These are phyloP conservation scores for Leuciscus waleckii DNA, from an alignment of 2,797 vertebrate genomes.

Conservation along the genomic window DNA sequence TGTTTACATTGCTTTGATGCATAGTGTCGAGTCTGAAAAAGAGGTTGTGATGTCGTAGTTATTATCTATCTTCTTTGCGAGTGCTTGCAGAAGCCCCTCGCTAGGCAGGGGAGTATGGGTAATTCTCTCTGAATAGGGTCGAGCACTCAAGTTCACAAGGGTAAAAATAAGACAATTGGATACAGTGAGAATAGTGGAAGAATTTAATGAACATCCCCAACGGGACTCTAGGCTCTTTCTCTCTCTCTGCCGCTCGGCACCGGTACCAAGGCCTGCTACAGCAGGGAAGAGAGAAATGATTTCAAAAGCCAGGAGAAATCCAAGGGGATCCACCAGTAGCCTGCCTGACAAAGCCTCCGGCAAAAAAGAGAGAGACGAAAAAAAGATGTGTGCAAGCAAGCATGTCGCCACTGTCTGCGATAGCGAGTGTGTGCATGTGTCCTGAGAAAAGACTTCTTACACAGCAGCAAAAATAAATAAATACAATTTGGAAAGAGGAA, in stretches of 20 bases:
- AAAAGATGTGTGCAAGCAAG: constrained; percentile 61
- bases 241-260: constrained; percentile 29
- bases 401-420: constrained; percentile 46
- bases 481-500: background rate
- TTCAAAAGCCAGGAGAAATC: constrained; percentile 78
- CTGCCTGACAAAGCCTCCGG: constrained; percentile 75
- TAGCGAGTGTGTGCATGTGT: constrained; percentile 61
- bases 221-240: constrained; percentile 57
- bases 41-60: constrained; percentile 4
- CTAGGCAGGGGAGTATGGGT: constrained; percentile 60
- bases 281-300: constrained; percentile 74
- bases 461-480: background rate
- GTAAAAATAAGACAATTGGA: constrained; percentile 69
- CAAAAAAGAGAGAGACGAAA: constrained; percentile 72
- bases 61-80: constrained; percentile 21
- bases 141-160: constrained; percentile 64
- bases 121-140: constrained; percentile 53
- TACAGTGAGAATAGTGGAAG: constrained; percentile 66
- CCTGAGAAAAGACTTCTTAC: constrained; percentile 57
- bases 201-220: constrained; percentile 81
- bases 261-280: constrained; percentile 72
- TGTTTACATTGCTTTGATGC: background rate
- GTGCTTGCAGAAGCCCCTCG: constrained; percentile 44
- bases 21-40: background rate
- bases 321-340: constrained; percentile 76